Base-by-base conservation (phyloP, 2,888 invertebrate species). In the Sussaba pulchella region DNA sequence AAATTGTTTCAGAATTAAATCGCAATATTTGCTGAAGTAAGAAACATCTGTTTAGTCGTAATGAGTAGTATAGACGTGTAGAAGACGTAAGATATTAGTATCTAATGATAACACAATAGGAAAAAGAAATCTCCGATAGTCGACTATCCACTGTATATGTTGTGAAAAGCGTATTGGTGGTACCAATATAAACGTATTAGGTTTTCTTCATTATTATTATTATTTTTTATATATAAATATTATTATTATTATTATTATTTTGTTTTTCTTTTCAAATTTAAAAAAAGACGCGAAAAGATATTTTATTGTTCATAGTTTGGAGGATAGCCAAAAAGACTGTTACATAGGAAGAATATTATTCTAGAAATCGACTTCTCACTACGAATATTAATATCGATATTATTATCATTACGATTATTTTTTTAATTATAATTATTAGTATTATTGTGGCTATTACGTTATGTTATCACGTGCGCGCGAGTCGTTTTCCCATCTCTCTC, bases 291-390 rank as follows among this genome's bases (percentile, higher is more conserved):
- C 31, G 73, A 45, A 52, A 61, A 63, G 31, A 80, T 85, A 87
- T 89, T 88, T 88, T 85, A 89, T 89, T 89, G 90, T 90, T 89
- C 85, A 87, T 90, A 89, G 88, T 84, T 90, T 83, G 87, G 89
- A 87, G 85, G 87, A 87, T 91, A 89, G 88, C 88, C 90, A 89
- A 90, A 90, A 91, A 90, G 91, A 91, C 90, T 91, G 90, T 90
- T 91, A 90, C 80, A 87, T 91, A 91, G 87, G 88, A 88, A 83
- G 88, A 88, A 89, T 90, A 89, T 87, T 89, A 90, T 85, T 88
- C 85, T 89, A 90, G 88, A 86, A 85, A 89, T 57, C 87, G 86
- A 86, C 86, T 88, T 88, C 84, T 86, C 85, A 87, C 82, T 83
- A 87, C 84, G 79, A 88, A 76, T 81, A 83, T 83, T 85, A 86